A percentile compares a stretch with the other conserved stretches of the same genome.
Conservation (phyloP, 2,797 vertebrate genomes). For the Telmatherina bonti region DNA sequence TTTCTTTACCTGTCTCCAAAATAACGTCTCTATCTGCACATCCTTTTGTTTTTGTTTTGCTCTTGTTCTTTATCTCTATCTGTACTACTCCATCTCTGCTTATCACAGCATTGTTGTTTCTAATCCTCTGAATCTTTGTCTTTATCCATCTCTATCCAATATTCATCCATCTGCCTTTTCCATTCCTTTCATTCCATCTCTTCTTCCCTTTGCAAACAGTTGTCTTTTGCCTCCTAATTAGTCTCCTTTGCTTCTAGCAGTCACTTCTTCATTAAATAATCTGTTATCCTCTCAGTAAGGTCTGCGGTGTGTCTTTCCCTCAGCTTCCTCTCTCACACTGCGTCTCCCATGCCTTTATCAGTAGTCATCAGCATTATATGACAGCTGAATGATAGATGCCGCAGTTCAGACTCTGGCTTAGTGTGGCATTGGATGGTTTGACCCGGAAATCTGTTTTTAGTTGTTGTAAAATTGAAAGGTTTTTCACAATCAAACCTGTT, state of each 20-base stretch:
- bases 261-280: slow-evolving; percentile 75
- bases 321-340: slow-evolving; percentile 2
- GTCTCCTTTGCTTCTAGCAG: slow-evolving; percentile 67
- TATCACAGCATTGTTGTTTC: slow-evolving; percentile 44
- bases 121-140: slow-evolving; percentile 59
- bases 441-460: slow-evolving; percentile 7
- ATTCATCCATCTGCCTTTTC: slow-evolving; percentile 58
- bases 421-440: slow-evolving; percentile 26
- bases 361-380: slow-evolving; percentile 48
- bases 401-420: slow-evolving; percentile 32
- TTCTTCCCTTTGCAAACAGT: neutral
- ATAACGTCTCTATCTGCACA: neutral
- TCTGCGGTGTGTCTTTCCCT: slow-evolving; percentile 56
- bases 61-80: slow-evolving; percentile 36
- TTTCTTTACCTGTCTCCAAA: neutral
- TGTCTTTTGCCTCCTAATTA: slow-evolving; percentile 69
- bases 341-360: slow-evolving; percentile 43
- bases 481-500: slow-evolving; percentile 9
- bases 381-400: slow-evolving; percentile 53
- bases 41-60: slow-evolving; percentile 13
- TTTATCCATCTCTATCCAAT: slow-evolving; percentile 61
- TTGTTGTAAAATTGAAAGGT: slow-evolving; percentile 13
- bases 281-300: slow-evolving; percentile 62
- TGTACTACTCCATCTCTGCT: slow-evolving; percentile 45
- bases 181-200: slow-evolving; percentile 27